A percentile compares a stretch with the other conserved stretches of the same genome.
Conservation (phyloP, 2,888 invertebrate species). For the Escarpia spicata region DNA sequence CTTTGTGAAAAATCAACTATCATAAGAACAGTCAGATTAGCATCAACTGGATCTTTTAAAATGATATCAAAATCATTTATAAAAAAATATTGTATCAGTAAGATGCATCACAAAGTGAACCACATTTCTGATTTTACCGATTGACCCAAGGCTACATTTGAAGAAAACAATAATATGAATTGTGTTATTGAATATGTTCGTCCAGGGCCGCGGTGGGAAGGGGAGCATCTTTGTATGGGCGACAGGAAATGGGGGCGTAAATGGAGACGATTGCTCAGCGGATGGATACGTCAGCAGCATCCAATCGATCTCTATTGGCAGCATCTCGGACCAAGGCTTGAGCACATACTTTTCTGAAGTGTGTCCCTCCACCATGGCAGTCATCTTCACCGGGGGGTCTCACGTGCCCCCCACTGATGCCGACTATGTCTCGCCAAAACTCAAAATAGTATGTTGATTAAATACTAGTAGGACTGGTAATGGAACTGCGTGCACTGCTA, state of each 20-base stretch:
- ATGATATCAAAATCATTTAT: no score
- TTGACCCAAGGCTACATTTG: background rate
- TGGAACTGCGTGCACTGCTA: background rate
- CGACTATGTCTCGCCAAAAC: constrained; percentile 41
- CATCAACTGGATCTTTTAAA: no score
- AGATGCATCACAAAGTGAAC: no score
- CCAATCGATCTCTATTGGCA: constrained; percentile 58
- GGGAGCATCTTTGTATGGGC: constrained; percentile 63
- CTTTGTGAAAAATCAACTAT: no score
- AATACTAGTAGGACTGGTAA: background rate
- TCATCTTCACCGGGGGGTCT: constrained; percentile 43
- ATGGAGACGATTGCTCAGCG: constrained; percentile 58
- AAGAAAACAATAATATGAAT: background rate
- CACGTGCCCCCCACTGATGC: constrained; percentile 31
- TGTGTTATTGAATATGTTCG: background rate
- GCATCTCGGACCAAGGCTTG: constrained; percentile 50
- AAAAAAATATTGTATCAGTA: no score
- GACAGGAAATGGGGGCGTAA: constrained; percentile 61
- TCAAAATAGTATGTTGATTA: constrained; percentile 53
- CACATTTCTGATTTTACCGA: no score
- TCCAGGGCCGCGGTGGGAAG: constrained; percentile 49
- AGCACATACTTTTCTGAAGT: constrained; percentile 60
- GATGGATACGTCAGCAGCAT: constrained; percentile 61
- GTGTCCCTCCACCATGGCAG: constrained; percentile 58
- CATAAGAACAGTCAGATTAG: no score